These are phyloP conservation scores for Lynx canadensis DNA, from an alignment of 2,113 vertebrate species.

Conservation along the genomic window DNA sequence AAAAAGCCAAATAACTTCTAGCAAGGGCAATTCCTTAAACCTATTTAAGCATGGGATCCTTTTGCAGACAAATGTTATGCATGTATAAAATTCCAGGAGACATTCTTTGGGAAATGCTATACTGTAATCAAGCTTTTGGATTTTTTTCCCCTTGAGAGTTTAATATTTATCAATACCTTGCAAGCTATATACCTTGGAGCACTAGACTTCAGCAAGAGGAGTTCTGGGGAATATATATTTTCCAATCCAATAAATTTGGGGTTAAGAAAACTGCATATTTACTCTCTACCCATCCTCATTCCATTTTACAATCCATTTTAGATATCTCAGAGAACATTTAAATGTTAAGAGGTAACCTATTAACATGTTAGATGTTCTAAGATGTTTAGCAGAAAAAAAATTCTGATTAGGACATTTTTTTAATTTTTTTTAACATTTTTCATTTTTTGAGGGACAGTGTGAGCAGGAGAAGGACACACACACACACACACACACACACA, in stretches of 20 bases:
- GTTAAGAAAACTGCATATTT: neutral
- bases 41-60: neutral
- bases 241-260: neutral
- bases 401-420: neutral
- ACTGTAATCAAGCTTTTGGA: neutral
- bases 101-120: neutral
- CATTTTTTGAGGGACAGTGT: no score
- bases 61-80: neutral
- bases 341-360: neutral
- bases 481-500: no score
- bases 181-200: neutral
- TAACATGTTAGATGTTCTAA: neutral
- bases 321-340: neutral
- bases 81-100: neutral
- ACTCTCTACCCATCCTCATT: neutral
- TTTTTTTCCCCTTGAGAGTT: neutral
- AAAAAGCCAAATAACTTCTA: neutral
- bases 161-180: slow-evolving; percentile 14
- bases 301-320: neutral
- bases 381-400: neutral
- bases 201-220: neutral
- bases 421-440: no score
- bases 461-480: no score
- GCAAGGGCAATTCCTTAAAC: neutral
- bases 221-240: neutral